These are phyloP conservation scores for Chrysina gloriosa DNA, from an alignment of 2,888 invertebrate genomes.

Conservation along the genomic window DNA sequence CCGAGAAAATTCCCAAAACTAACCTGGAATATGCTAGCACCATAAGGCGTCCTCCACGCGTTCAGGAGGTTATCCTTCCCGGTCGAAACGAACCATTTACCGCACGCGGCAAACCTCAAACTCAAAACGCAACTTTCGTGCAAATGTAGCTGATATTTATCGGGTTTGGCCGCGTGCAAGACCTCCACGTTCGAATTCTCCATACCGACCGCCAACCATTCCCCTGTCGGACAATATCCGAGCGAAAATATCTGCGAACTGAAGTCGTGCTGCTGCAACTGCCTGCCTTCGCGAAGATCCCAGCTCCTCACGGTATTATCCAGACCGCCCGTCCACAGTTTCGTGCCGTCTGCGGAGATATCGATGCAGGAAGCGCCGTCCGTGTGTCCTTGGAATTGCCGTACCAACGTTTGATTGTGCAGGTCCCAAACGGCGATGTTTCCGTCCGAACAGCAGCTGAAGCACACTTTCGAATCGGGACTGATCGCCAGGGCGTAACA, in stretches of 20 bases:
- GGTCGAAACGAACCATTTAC: conserved; percentile 99
- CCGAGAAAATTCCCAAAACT: too few relatives aligned
- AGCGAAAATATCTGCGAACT: conserved; percentile 87
- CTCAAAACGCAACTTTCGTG: conserved; percentile 98
- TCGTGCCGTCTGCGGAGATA: conserved; percentile 92
- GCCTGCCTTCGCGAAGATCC: conserved; percentile 94
- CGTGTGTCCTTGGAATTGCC: conserved; percentile 95
- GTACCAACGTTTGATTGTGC: conserved; percentile 87
- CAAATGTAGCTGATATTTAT: conserved; percentile 94
- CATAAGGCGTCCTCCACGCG: conserved; percentile 98
- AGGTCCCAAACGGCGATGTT: conserved; percentile 97
- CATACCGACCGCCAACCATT: conserved; percentile 98
- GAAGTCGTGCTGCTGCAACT: conserved; percentile 96
- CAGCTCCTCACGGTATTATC: conserved; percentile 97
- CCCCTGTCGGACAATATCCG: conserved; percentile 94
- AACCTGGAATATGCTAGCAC: conserved; percentile 98
- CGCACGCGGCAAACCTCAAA: conserved; percentile 92
- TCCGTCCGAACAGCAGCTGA: conserved; percentile 98
- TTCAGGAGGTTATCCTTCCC: conserved; percentile 98
- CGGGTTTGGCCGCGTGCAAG: conserved; percentile 87
- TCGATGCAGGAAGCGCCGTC: conserved; percentile 99
- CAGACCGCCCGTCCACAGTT: conserved; percentile 92
- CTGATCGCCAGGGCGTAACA: conserved; percentile 98
- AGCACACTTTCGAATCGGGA: conserved; percentile 97
- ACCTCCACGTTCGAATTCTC: conserved; percentile 98